Evolutionary conservation across 2,797 vertebrate genomes (phyloP).

Genomic region (Acipenser oxyrinchus): DNA sequence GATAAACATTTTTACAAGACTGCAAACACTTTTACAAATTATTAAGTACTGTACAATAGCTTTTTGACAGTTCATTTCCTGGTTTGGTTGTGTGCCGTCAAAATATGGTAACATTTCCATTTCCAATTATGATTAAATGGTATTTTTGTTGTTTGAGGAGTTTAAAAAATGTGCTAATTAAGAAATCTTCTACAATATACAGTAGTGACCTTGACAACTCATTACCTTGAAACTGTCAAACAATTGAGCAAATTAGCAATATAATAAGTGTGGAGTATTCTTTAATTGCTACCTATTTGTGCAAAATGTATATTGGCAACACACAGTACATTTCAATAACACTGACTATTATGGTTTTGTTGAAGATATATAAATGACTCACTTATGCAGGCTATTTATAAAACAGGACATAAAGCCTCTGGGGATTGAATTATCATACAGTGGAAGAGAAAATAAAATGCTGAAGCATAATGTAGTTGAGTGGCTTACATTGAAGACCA

Average conservation of each 20-base stretch:
- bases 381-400: not conserved
- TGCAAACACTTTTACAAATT: no score
- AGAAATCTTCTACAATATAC: constrained; percentile 26
- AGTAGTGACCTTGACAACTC: constrained; percentile 31
- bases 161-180: constrained; percentile 16
- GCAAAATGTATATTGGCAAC: constrained; percentile 22
- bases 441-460: no score
- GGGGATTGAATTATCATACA: no score
- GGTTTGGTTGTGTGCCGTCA: no score
- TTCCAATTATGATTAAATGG: no score
- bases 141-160: no score
- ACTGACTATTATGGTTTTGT: not conserved
- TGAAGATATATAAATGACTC: not conserved
- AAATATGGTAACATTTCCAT: no score
- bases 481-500: no score
- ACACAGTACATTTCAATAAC: not conserved
- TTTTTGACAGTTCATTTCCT: no score
- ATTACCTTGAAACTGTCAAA: constrained; percentile 38
- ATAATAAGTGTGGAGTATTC: constrained; percentile 31
- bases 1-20: no score
- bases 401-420: not conserved
- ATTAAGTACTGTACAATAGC: no score
- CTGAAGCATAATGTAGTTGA: no score
- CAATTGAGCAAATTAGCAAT: constrained; percentile 32
- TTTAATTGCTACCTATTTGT: constrained; percentile 37